Base-by-base conservation (phyloP, 1,140 invertebrate species). In the Coelopa frigida region DNA sequence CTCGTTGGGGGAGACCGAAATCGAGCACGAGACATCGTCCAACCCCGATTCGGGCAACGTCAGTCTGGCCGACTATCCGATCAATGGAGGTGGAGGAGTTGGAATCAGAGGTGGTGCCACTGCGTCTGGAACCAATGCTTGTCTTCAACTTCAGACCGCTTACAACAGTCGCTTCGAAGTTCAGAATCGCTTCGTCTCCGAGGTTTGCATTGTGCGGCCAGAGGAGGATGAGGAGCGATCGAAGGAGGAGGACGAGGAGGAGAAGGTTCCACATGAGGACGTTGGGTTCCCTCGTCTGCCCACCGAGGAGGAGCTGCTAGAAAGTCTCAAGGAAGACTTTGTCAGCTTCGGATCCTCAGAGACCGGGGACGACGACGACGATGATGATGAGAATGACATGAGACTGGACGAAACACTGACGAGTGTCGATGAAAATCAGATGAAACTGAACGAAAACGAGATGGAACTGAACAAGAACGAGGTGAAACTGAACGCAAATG, bases 1-100 rank as follows among this genome's bases (percentile, higher is more conserved):
- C 51, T 63, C 62, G 5, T 42, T 64, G 10, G n/a, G n/a, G n/a
- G n/a, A n/a, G n/a, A n/a, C n/a, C n/a, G n/a, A n/a, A n/a, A n/a
- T n/a, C n/a, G 61, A 65, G 46, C 63, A 67, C 35, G 63, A 67
- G 29, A 59, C 50, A 12, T 67, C 63, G 2, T 68, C 64, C 2
- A 68, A 64, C 51, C 64, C 64, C 1, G 64, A 68, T 31, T 68
- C 64, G 18, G 64, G 64, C 6, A 68, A 61, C 53, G 64, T 60
- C 15, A 68, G 64, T n/a, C 49, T 68, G 21, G 54, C 59, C 4
- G 64, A 68, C 24, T 68, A 51, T 42, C 64, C 64, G 0, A 41
- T 44, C 8, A 20, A 15, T 7, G 32, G 8, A 4, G n/a, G 22
- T 17, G 29, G n/a, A n/a, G n/a, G n/a, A n/a, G 35, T 64, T 14